These are phyloP conservation scores for Argentina silus DNA, from an alignment of 2,797 vertebrate species.

Conservation along the genomic window DNA sequence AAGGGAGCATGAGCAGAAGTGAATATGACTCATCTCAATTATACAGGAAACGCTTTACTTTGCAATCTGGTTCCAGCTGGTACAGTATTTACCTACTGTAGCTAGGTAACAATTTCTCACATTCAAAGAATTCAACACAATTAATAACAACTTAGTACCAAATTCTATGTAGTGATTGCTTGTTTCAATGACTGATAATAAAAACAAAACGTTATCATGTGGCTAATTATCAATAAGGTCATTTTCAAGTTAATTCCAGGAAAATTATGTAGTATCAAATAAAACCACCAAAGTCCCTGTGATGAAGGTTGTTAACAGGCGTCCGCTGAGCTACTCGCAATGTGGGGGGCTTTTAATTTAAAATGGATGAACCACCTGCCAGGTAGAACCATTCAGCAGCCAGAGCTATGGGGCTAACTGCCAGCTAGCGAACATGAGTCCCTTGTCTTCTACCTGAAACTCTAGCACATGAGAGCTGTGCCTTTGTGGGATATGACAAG, in stretches of 20 bases:
- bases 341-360: not conserved
- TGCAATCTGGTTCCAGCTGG: not conserved
- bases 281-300: not conserved
- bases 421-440: not conserved
- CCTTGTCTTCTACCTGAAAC: not conserved
- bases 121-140: not conserved
- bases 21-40: constrained; percentile 1
- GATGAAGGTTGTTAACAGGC: not conserved
- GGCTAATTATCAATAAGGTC: no score
- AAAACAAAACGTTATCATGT: no score
- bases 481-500: not conserved
- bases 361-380: constrained; percentile 10
- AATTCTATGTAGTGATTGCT: not conserved
- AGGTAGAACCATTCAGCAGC: not conserved
- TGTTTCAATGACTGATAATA: not conserved
- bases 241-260: no score
- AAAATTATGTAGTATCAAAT: no score
- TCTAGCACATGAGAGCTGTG: not conserved
- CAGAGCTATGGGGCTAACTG: not conserved
- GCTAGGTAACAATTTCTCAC: not conserved
- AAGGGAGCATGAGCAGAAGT: not conserved
- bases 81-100: not conserved
- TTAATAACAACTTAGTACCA: no score
- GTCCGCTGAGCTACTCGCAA: not conserved
- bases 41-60: constrained; percentile 19